Evolutionary conservation across 1,140 invertebrate genomes (phyloP).

Genomic region (Drosophila erecta): DNA sequence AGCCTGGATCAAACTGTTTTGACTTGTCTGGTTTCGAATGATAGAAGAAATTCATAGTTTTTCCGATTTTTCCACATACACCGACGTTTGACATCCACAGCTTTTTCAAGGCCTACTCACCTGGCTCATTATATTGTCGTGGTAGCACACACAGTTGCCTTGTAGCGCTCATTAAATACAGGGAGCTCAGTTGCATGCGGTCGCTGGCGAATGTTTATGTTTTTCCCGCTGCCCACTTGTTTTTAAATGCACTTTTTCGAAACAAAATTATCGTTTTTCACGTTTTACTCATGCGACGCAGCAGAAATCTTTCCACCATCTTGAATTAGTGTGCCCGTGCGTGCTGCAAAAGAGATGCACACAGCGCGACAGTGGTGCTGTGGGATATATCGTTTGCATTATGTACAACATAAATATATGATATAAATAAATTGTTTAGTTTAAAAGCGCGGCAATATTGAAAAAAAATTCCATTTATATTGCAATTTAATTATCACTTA

Average conservation of each 20-base stretch:
- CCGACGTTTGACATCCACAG: conserved; percentile 75
- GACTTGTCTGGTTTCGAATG: conserved; percentile 60
- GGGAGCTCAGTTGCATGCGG: conserved; percentile 60
- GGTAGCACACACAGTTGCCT: conserved; percentile 73
- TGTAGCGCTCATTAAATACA: conserved; percentile 81
- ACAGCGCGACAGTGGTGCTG: neutral
- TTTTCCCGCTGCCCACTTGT: conserved; percentile 63
- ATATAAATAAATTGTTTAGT: neutral
- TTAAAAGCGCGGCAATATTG: no score
- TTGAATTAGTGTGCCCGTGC: conserved; percentile 55
- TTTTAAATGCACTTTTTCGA: conserved; percentile 79
- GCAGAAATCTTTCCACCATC: conserved; percentile 67
- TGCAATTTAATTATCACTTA: no score
- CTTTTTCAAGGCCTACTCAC: conserved; percentile 84
- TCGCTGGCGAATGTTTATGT: conserved; percentile 65
- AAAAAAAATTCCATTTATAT: no score
- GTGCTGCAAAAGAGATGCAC: neutral
- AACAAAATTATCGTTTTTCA: conserved; percentile 72
- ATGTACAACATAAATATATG: neutral
- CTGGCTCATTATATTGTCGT: conserved; percentile 84
- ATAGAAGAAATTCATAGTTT: conserved; percentile 71
- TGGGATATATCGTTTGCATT: neutral
- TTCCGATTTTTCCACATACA: conserved; percentile 62
- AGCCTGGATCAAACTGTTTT: conserved; percentile 61
- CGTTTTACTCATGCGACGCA: conserved; percentile 57